Evolutionary conservation across 2,797 vertebrate species (phyloP), one percentile per base, ranked within the genome.

Genomic region (Nothura maculosa): DNA sequence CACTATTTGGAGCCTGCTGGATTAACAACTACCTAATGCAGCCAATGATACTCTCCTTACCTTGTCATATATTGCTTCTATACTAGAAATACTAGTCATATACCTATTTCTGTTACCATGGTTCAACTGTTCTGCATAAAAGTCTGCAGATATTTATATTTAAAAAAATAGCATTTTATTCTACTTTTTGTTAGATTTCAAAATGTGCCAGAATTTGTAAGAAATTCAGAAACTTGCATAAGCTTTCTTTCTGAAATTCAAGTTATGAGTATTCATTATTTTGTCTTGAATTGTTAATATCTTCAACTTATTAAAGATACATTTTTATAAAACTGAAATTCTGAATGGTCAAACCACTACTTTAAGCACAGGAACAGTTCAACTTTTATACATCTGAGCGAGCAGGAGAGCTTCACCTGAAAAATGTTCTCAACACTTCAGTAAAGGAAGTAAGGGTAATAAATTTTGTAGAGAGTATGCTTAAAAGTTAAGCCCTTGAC

Each of bases 211-310:
- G 52, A 86, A 68, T 81, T 42, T 25, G 73, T 17, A 63, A 32
- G 58, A 30, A 64, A 15, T 40, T 67, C 57, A 18, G 36, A 80
- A 90, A 20, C n/a, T 72, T 78, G 61, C 72, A 87, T 60, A 36
- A 64, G 48, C 87, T 74, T 91, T 85, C 28, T 90, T 89, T 87
- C 47, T 55, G 22, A 68, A 87, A 84, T 9, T 40, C 40, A 75
- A 57, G 42, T 40, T 43, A 6, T 43, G 36, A 92, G 14, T 4
- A 4, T 70, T 69, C 32, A 69, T 34, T 90, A 38, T 42, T 81
- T 40, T 69, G 17, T 24, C 66, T 40, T 30, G 24, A 86, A 50
- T 2, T 43, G 24, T 16, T 14, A 81, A 15, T 18, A 85, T 38
- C 12, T 30, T 60, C 10, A 88, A 27, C 14, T 36, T n/a, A 24